Percentiles rank a stretch among this genome's conserved stretches.
Evolutionary conservation across 2,113 vertebrate genomes (phyloP).

Genomic region (Perccottus glenii): DNA sequence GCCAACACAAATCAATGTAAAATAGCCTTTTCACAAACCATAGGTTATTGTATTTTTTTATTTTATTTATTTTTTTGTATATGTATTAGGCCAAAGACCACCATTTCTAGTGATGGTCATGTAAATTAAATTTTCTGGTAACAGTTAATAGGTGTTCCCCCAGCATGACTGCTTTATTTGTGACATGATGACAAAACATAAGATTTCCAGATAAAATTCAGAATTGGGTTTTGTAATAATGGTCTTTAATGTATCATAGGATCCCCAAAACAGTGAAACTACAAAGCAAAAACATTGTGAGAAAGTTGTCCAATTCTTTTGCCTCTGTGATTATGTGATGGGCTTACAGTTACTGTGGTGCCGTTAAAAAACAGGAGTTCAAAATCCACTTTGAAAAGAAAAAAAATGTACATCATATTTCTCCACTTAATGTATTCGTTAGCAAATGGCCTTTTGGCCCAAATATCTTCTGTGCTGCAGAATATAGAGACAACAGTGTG

Average conservation of each 20-base stretch:
- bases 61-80: no score
- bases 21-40: no score
- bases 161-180: constrained; percentile 30
- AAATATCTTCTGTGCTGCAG: constrained; percentile 75
- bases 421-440: constrained; percentile 63
- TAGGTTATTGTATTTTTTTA: no score
- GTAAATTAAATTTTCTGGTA: no score
- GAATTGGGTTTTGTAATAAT: constrained; percentile 39
- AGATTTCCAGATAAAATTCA: constrained; percentile 37
- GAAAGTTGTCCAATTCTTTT: constrained; percentile 40
- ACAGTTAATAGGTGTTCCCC: not conserved
- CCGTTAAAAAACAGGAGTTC: constrained; percentile 60
- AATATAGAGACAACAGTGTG: constrained; percentile 76
- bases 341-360: constrained; percentile 63
- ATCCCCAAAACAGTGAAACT: constrained; percentile 34
- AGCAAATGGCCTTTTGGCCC: constrained; percentile 68
- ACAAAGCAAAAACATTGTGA: constrained; percentile 37
- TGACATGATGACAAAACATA: constrained; percentile 38
- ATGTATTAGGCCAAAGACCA: no score
- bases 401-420: constrained; percentile 61
- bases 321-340: constrained; percentile 47
- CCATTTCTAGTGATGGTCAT: no score
- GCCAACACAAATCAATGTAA: not conserved
- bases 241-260: constrained; percentile 36
- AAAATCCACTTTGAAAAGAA: constrained; percentile 60